Evolutionary conservation across 2,113 vertebrate genomes (phyloP).

Genomic region (Nibea albiflora): DNA sequence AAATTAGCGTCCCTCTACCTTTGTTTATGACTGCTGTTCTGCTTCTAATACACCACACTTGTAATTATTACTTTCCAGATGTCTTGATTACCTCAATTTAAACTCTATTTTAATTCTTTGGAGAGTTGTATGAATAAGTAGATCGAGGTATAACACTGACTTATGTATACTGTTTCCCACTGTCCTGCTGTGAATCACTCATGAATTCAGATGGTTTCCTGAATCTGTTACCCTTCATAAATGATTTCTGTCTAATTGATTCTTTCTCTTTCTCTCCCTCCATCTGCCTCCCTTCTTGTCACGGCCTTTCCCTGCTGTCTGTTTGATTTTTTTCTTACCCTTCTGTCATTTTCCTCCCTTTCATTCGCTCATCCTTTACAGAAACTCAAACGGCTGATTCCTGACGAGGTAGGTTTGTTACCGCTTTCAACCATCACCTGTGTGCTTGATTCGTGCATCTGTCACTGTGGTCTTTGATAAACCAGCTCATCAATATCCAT

Average conservation of each 20-base stretch:
- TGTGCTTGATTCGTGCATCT: constrained; percentile 30
- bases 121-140: background rate
- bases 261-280: constrained; percentile 38
- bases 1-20: background rate
- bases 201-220: constrained; percentile 38
- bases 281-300: constrained; percentile 9
- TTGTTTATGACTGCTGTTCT: background rate
- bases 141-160: background rate
- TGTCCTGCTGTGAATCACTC: constrained; percentile 28
- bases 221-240: constrained; percentile 27
- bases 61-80: background rate
- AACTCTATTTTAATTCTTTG: constrained; percentile 8
- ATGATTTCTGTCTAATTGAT: constrained; percentile 67
- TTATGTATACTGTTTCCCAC: background rate
- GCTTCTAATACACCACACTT: background rate
- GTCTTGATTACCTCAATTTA: background rate
- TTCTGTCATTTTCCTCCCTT: constrained; percentile 24
- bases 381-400: constrained; percentile 94
- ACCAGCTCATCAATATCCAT: constrained; percentile 14
- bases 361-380: constrained; percentile 71
- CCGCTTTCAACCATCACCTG: constrained; percentile 20
- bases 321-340: constrained; percentile 2
- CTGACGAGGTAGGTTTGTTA: constrained; percentile 91
- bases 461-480: constrained; percentile 41
- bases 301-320: constrained; percentile 3